phyloP scores from a whole-genome alignment of 2,113 vertebrate genomes.

The Ptyas mucosa region DNA sequence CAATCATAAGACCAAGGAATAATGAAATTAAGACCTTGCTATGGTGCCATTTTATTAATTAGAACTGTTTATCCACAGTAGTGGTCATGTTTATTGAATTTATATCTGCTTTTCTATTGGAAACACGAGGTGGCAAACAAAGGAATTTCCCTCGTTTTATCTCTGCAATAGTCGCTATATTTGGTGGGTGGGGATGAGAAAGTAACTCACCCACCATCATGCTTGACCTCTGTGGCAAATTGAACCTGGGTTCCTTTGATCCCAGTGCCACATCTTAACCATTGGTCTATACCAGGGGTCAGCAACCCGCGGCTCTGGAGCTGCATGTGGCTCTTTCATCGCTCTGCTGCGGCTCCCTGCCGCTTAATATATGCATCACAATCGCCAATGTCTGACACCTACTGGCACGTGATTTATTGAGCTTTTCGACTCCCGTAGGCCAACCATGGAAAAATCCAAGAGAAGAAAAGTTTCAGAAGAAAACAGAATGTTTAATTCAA shows the following conservation, averaged over 20 bases:
- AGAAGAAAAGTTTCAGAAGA: no score
- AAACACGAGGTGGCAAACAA: background rate
- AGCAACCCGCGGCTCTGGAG: no score
- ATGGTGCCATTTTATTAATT: background rate
- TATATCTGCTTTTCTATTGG: background rate
- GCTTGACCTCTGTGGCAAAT: background rate
- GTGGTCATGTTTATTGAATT: background rate
- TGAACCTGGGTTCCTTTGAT: background rate
- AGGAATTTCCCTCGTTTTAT: background rate
- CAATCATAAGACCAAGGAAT: background rate
- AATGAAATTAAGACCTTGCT: background rate
- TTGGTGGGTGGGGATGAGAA: background rate
- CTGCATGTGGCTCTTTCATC: no score
- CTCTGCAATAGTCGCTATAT: background rate
- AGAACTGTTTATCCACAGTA: background rate
- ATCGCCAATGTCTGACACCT: no score
- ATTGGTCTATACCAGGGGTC: background rate
- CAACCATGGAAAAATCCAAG: no score
- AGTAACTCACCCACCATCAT: background rate
- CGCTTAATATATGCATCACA: no score
- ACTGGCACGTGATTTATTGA: no score
- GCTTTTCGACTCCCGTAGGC: no score
- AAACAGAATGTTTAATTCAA: no score
- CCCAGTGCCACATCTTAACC: background rate
- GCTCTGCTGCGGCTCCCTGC: no score